Base-by-base conservation (phyloP, 2,888 invertebrate genomes). In the Leucophora obtusa region DNA sequence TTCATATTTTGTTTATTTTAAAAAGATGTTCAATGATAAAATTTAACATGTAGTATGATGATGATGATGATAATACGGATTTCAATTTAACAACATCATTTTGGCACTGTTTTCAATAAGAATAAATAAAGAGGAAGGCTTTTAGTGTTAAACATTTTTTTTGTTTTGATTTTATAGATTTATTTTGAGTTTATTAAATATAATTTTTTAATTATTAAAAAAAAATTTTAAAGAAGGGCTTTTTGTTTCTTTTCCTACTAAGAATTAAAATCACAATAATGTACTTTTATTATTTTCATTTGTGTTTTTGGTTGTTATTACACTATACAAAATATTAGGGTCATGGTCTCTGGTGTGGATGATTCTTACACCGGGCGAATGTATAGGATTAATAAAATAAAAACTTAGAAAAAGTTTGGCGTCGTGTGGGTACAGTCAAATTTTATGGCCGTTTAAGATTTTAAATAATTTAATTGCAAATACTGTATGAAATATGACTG, bases 241-340 rank as follows among this genome's bases (percentile, higher is more conserved):
- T 28, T 28, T 6, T 28, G 4, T 28, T 28, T 28, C 6, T 28
- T 28, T 33, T 38, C 11, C 59, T 65, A 50, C 24, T 28, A 58
- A 11, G 58, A 63, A 38, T 70, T 63, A 51, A 66, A 79, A 79
- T 73, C 72, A 73, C 73, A 79, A 73, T 79, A 53, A 68, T 24
- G 58, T 68, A 60, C 35, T 65, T 9, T n/a, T 38, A 38, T 17
- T 28, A 28, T 6, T 28, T 28, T 28, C 28, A 3, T 28, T 28
- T 28, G 28, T 28, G 28, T 28, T 28, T 4, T 28, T 3, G 47
- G 10, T 33, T 15, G 18, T 51, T 21, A 9, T 58, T 18, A 33
- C 14, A 35, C 14, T 65, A 35, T 53, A 38, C 58, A 50, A 15
- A 8, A 33, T n/a, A n/a, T n/a, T n/a, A n/a, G n/a, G n/a, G n/a